phyloP scores from a whole-genome alignment of 2,797 vertebrate species.

The Zalophus californianus region DNA sequence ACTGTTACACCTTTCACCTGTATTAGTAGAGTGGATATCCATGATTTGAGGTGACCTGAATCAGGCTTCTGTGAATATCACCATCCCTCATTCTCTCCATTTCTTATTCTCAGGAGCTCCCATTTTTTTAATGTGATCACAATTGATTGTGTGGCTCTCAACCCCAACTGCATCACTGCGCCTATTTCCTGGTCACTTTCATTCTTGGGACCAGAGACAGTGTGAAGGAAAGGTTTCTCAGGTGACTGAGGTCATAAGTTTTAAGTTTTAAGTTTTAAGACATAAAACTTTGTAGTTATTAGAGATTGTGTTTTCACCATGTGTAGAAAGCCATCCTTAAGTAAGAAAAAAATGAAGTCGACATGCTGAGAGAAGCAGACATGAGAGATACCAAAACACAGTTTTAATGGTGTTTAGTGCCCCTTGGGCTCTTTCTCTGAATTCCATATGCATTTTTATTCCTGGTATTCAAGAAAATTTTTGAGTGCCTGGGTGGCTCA shows the following conservation, averaged over 20 bases:
- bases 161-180: neutral
- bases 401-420: too few species aligned
- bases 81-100: too few species aligned
- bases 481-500: neutral
- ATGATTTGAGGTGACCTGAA: neutral
- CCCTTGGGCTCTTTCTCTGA: neutral
- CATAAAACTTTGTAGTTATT: neutral
- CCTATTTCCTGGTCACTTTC: neutral
- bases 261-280: too few species aligned
- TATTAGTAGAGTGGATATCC: neutral
- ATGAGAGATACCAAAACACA: neutral
- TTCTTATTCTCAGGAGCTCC: neutral
- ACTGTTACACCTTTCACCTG: neutral
- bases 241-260: neutral
- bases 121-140: neutral
- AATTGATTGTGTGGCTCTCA: neutral
- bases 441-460: neutral
- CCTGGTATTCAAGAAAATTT: neutral
- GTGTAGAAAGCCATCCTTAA: neutral
- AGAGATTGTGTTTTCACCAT: neutral
- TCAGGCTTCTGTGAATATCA: neutral
- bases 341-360: neutral
- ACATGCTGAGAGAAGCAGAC: neutral
- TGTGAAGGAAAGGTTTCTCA: neutral
- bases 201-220: neutral